Evolutionary conservation across 2,797 vertebrate species (phyloP).

Genomic region (Micropoecilia bifurca): DNA sequence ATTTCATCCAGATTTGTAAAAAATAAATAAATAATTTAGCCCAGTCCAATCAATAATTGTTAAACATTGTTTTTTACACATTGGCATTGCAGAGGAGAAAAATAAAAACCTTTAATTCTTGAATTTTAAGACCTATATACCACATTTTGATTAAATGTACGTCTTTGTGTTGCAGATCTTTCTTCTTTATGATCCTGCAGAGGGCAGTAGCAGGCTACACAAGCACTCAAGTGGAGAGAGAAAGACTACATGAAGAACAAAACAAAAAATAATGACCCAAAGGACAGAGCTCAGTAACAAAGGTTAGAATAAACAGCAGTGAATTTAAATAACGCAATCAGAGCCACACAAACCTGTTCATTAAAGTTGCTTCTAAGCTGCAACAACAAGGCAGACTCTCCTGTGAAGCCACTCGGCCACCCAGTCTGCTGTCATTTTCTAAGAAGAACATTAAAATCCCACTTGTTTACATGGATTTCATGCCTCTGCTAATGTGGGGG

Average conservation of each 20-base stretch:
- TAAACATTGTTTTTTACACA: not conserved
- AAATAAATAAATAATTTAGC: too few species aligned
- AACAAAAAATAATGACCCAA: constrained; percentile 45
- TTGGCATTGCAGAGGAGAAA: not conserved
- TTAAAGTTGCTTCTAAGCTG: not conserved
- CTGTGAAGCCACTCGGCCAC: not conserved
- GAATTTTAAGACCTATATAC: not conserved
- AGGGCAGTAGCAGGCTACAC: constrained; percentile 68
- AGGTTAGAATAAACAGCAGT: constrained; percentile 26
- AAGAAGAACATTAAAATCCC: not conserved
- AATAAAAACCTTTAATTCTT: not conserved
- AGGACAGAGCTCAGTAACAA: constrained; percentile 19
- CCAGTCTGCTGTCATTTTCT: constrained; percentile 6
- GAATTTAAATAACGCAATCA: constrained; percentile 19
- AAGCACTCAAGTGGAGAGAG: not conserved
- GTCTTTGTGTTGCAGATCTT: not conserved
- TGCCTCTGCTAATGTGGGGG: constrained; percentile 26
- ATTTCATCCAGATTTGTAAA: not conserved
- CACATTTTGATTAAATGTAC: not conserved
- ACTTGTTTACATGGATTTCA: constrained; percentile 19
- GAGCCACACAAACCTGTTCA: not conserved
- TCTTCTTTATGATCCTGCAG: constrained; percentile 49
- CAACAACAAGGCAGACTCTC: not conserved
- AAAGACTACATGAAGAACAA: constrained; percentile 22
- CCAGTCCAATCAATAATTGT: not conserved